A percentile compares a stretch with the other conserved stretches of the same genome.
These are phyloP conservation scores for Fragum fragum DNA, from an alignment of 2,888 invertebrate genomes.

Conservation along the genomic window DNA sequence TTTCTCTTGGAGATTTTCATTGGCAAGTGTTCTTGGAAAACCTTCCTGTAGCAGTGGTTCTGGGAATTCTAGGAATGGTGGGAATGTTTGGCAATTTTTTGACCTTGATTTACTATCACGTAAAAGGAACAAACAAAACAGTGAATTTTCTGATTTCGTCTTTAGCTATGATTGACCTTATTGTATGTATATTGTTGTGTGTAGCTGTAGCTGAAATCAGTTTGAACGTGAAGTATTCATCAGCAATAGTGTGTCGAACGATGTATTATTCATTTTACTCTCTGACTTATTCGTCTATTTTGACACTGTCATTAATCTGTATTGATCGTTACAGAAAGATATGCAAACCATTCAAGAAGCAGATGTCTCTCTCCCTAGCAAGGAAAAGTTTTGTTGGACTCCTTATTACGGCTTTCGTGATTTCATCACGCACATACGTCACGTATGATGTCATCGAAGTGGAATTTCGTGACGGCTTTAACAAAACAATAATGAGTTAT, in stretches of 20 bases:
- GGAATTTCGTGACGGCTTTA: neutral
- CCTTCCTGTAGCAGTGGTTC: neutral
- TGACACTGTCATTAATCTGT: neutral
- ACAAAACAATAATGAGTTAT: neutral
- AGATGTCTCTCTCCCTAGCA: neutral
- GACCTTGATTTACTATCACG: neutral
- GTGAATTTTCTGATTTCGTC: slow-evolving; percentile 1
- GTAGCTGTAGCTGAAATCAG: neutral
- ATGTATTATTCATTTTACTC: neutral
- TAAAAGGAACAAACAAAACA: neutral
- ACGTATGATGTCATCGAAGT: slow-evolving; percentile 3
- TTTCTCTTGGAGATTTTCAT: neutral
- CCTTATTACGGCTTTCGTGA: neutral
- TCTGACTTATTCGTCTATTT: neutral
- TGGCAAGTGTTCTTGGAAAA: neutral
- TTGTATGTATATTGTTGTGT: neutral
- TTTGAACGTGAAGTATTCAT: neutral
- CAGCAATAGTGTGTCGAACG: neutral
- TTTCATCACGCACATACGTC: neutral
- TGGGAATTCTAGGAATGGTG: neutral
- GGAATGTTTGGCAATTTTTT: neutral
- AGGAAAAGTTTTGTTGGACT: neutral
- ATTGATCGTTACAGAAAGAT: slow-evolving; percentile 15
- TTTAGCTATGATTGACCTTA: neutral
- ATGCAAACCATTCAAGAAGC: slow-evolving; percentile 2